phyloP scores from a whole-genome alignment of 1,140 invertebrate species.

The Piezodorus guildinii region DNA sequence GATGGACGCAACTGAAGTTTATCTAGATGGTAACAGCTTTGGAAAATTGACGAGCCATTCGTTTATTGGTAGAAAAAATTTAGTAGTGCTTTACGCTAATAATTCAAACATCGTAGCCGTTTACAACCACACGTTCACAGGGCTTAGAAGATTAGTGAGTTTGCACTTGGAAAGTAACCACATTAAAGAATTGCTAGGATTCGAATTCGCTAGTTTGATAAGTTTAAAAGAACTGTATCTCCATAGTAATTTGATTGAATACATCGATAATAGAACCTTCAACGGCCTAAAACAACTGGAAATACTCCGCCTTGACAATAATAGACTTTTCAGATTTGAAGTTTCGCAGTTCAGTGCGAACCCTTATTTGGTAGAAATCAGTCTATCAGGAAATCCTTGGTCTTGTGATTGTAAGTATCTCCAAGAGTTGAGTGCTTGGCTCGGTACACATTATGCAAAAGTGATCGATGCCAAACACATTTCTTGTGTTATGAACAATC shows the following conservation, averaged over 20 bases:
- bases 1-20: constrained; percentile 89
- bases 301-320: constrained; percentile 72
- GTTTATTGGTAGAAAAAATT: constrained; percentile 79
- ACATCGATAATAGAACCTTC: constrained; percentile 76
- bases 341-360: constrained; percentile 61
- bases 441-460: constrained; percentile 56
- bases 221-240: constrained; percentile 72
- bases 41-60: constrained; percentile 75
- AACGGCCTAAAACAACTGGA: constrained; percentile 65
- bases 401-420: constrained; percentile 78
- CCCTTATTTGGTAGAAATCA: constrained; percentile 65
- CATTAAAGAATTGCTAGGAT: constrained; percentile 64
- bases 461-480: constrained; percentile 33
- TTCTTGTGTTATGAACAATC: constrained; percentile 30
- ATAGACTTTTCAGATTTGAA: constrained; percentile 66
- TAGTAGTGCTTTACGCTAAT: constrained; percentile 76
- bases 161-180: constrained; percentile 78
- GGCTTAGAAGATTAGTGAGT: constrained; percentile 59
- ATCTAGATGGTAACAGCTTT: constrained; percentile 83
- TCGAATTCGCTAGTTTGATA: constrained; percentile 71
- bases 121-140: constrained; percentile 82
- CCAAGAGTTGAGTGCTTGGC: constrained; percentile 62
- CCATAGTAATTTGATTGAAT: constrained; percentile 72
- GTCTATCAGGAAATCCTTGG: constrained; percentile 75
- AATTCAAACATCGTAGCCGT: constrained; percentile 73